Conservation (phyloP, 2,797 vertebrate species). For the Bradypodion ventrale region DNA sequence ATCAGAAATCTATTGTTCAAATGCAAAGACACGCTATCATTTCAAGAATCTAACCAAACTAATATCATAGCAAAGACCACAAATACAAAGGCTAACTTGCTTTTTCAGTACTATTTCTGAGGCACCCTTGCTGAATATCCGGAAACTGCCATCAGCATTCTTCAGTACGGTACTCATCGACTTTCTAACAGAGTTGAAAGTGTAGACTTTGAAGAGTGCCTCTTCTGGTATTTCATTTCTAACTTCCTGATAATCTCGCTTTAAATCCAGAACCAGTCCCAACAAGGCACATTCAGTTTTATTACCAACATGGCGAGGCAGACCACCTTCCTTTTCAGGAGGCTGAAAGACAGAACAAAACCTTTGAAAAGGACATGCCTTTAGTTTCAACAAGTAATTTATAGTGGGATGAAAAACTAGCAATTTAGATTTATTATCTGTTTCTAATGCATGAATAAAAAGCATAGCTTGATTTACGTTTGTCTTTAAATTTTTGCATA, state of each 20-base stretch:
- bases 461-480: neutral
- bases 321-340: slow-evolving; percentile 96
- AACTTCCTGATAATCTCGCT: slow-evolving; percentile 94
- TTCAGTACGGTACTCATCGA: slow-evolving; percentile 99
- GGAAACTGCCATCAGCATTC: slow-evolving; percentile 95
- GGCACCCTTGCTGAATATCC: slow-evolving; percentile 99
- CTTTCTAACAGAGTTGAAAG: slow-evolving; percentile 99
- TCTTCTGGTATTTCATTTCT: slow-evolving; percentile 98
- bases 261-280: slow-evolving; percentile 91
- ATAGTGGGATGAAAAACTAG: neutral
- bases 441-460: neutral
- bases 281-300: slow-evolving; percentile 99
- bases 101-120: slow-evolving; percentile 99
- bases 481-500: neutral
- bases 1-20: slow-evolving; percentile 9
- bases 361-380: slow-evolving; percentile 14
- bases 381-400: neutral
- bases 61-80: neutral
- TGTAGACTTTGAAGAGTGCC: slow-evolving; percentile 99
- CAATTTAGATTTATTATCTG: neutral
- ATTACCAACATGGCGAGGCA: slow-evolving; percentile 97
- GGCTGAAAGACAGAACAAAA: slow-evolving; percentile 74
- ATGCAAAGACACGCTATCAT: neutral
- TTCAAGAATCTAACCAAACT: neutral
- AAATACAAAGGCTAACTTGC: slow-evolving; percentile 77